Evolutionary conservation across 2,888 invertebrate genomes (phyloP).

Genomic region (Eupeodes latifasciatus): DNA sequence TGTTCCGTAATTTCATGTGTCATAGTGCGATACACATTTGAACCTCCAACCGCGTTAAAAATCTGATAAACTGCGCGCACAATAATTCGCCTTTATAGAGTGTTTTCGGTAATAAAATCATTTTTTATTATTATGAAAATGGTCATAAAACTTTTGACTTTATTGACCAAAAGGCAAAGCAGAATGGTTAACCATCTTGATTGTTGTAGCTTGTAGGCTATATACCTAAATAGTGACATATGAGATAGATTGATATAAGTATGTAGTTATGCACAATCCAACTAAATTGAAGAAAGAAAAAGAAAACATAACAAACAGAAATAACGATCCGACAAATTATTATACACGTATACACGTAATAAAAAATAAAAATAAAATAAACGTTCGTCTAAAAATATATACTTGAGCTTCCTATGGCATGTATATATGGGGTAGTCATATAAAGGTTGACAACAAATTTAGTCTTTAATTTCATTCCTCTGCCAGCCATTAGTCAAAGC

Average conservation of each 20-base stretch:
- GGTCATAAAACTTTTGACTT: constrained; percentile 76
- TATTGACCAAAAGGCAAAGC: constrained; percentile 71
- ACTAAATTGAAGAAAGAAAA: background rate
- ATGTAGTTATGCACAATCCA: constrained; percentile 15
- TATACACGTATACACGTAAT: constrained; percentile 81
- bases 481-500: constrained; percentile 69
- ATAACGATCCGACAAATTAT: constrained; percentile 84
- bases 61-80: constrained; percentile 51
- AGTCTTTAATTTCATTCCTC: constrained; percentile 16
- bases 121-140: constrained; percentile 77
- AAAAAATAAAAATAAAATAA: constrained; percentile 77
- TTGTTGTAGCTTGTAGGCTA: constrained; percentile 58
- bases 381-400: constrained; percentile 60
- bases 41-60: constrained; percentile 5
- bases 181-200: constrained; percentile 72
- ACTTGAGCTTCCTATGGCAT: constrained; percentile 25
- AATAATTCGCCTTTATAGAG: constrained; percentile 76
- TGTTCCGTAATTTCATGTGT: constrained; percentile 32
- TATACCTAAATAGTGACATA: too few species aligned
- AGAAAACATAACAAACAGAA: constrained; percentile 35
- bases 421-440: constrained; percentile 12
- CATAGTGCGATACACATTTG: background rate
- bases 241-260: constrained; percentile 35
- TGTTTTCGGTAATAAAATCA: constrained; percentile 77
- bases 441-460: constrained; percentile 14